Evolutionary conservation across 2,888 invertebrate species (phyloP).

Genomic region (Cerceris ruficornis): DNA sequence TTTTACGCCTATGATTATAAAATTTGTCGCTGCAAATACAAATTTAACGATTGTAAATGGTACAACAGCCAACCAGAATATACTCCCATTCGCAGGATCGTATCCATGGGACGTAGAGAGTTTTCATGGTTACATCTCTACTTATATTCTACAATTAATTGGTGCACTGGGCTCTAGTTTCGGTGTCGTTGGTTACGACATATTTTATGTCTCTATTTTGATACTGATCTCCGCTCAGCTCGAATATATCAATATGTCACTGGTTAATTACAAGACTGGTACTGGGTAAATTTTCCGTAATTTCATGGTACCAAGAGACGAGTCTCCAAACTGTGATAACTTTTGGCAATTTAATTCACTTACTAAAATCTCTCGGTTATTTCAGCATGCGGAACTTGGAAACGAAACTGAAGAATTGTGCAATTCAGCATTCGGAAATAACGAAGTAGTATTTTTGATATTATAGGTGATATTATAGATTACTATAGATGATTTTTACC

Average conservation of each 20-base stretch:
- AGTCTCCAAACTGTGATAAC: neutral
- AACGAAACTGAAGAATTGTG: slow-evolving; percentile 56
- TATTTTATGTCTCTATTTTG: slow-evolving; percentile 60
- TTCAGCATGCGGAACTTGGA: neutral
- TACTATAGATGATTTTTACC: too few species aligned
- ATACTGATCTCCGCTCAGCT: slow-evolving; percentile 61
- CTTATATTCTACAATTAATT: slow-evolving; percentile 61
- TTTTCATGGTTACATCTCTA: slow-evolving; percentile 46
- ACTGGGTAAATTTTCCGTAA: neutral
- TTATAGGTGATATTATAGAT: neutral
- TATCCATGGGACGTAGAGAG: slow-evolving; percentile 58
- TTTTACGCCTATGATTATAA: slow-evolving; percentile 50
- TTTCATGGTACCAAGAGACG: neutral
- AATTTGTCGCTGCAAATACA: neutral
- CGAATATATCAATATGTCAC: slow-evolving; percentile 55
- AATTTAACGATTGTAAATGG: slow-evolving; percentile 18
- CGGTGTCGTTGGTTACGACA: slow-evolving; percentile 62
- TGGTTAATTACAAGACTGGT: slow-evolving; percentile 25
- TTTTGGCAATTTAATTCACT: neutral
- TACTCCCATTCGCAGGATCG: slow-evolving; percentile 63
- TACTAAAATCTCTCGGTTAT: too few species aligned
- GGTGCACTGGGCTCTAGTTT: slow-evolving; percentile 58
- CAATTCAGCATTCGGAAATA: slow-evolving; percentile 59
- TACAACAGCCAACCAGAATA: slow-evolving; percentile 20
- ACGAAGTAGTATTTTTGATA: slow-evolving; percentile 45